Evolutionary conservation across 2,888 invertebrate species (phyloP), one percentile per base, ranked within the genome.

Genomic region (Steromphala cineraria): DNA sequence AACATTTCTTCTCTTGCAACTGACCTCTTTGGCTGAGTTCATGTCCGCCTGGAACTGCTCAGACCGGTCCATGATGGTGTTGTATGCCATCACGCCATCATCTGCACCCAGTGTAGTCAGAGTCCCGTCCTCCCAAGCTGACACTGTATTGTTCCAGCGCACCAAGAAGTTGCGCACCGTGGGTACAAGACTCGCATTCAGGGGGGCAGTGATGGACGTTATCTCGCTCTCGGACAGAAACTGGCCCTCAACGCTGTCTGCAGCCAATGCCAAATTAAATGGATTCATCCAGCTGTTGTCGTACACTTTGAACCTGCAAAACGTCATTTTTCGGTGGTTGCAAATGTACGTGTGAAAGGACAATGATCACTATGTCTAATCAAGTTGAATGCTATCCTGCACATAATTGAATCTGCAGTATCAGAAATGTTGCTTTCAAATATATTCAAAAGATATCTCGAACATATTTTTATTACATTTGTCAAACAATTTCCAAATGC

Each of bases 141-240:
- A 53, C 24, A 84, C 81, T 67, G 86, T 84, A 28, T 81, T 82
- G 78, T 87, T 87, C 82, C 84, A 85, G 17, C 87, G 80, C 0
- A 55, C 53, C n/a, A 87, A 67, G 75, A 86, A 83, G 21, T 24
- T 75, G 17, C 77, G 53, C 2, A 84, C 76, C 24, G 80, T 83
- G 17, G 53, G 62, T 15, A 67, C 67, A 2, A 67, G 31, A 21
- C 75, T 75, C 19, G 67, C 75, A 53, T 79, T 67, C n/a, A 84
- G 4, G 7, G 80, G 67, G 15, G 55, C 46, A 19, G 78, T 24
- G 7, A 85, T 76, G n/a, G 52, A 17, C 2, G 28, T 24, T 2
- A 19, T 52, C 77, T 85, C 85, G 24, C 55, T 46, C 4, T 40
- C n/a, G 24, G 85, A 79, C 7, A 85, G 74, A 13, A 75, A n/a